phyloP scores from a whole-genome alignment of 1,140 invertebrate genomes.

The Vanessa atalanta region DNA sequence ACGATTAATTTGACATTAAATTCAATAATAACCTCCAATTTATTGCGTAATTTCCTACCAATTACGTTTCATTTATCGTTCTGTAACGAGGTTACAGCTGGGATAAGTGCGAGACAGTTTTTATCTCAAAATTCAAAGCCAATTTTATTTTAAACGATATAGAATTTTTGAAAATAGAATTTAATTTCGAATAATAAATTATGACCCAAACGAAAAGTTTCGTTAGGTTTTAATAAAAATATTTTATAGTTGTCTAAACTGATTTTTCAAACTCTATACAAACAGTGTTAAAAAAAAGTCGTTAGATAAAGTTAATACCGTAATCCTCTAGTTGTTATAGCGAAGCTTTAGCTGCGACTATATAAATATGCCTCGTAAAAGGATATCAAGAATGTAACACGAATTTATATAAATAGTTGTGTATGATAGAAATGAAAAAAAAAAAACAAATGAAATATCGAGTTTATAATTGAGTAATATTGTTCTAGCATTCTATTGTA shows the following conservation, averaged over 20 bases:
- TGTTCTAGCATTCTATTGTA: no score
- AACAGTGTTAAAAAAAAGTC: background rate
- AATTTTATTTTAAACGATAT: background rate
- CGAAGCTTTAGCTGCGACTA: slow-evolving; percentile 1
- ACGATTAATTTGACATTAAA: slow-evolving; percentile 78
- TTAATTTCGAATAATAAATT: no score
- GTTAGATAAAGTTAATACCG: background rate
- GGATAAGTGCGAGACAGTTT: slow-evolving; percentile 46
- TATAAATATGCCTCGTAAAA: background rate
- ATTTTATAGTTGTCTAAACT: no score
- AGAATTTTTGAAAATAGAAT: background rate
- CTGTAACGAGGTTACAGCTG: slow-evolving; percentile 68
- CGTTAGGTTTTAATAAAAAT: no score
- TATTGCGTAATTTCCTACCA: slow-evolving; percentile 78
- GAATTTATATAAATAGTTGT: background rate
- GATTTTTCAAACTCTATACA: background rate
- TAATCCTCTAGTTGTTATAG: slow-evolving; percentile 1
- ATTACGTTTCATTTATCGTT: slow-evolving; percentile 76
- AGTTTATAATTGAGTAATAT: no score
- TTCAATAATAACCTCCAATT: slow-evolving; percentile 78
- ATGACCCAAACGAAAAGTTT: no score
- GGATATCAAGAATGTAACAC: background rate
- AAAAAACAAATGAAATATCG: no score
- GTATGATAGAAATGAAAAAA: no score
- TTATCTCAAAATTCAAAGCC: background rate